Evolutionary conservation across 2,797 vertebrate species (phyloP), one percentile per base, ranked within the genome.

Genomic region (Nothura maculosa): DNA sequence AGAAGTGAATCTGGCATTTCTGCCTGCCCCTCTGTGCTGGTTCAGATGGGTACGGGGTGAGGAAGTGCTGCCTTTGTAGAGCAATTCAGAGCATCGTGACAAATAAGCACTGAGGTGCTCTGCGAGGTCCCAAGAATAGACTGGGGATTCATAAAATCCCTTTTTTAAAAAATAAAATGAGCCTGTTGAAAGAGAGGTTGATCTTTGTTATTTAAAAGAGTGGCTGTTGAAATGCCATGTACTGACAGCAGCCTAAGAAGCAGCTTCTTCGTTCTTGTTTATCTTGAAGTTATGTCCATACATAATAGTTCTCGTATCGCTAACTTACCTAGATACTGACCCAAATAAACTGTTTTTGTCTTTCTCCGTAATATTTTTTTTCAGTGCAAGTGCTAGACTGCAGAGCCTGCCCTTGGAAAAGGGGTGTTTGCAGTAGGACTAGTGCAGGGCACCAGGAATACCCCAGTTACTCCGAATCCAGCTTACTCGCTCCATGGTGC

Each of bases 301-400:
- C 2, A 6, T 55, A 55, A 1, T 3, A 75, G 19, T 11, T 45
- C 73, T 54, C 52, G 36, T 40, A 30, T 62, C 42, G 67, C 76
- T 18, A n/a, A 76, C 66, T 79, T 47, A 14, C 12, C 55, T 40
- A 72, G 25, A 9, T 79, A 3, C 54, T 60, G 17, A 21, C 36
- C 21, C 34, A 28, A 67, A 12, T n/a, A 21, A 8, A 16, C 27
- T 8, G 10, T 3, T 48, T 89, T 70, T 69, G 10, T 8, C 15
- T 34, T 0, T 82, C 52, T 80, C 38, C 0, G 0, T 50, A 66
- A 25, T 64, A 19, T 28, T 73, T 42, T 73, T 42, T 34, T 1
- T 3, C 48, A 84, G 21, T 34, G 12, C 17, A 62, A 50, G 30
- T 1, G 1, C n/a, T 12, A 32, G 58, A 15, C 25, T 62, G 25